phyloP scores from a whole-genome alignment of 1,140 invertebrate species.

The Ctenoplectra terminalis region DNA sequence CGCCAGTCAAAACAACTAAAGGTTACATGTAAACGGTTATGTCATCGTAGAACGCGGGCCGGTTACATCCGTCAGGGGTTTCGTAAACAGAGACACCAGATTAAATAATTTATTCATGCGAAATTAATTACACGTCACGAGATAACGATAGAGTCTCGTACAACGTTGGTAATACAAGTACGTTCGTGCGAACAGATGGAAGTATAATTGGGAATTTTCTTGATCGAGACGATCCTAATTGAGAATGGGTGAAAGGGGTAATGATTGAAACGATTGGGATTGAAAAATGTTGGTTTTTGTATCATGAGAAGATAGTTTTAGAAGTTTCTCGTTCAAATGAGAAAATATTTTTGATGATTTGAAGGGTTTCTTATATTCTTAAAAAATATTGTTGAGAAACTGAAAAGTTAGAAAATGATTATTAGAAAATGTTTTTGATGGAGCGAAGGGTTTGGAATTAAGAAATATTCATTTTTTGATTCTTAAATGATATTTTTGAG shows the following conservation, averaged over 20 bases:
- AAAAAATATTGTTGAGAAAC: background rate
- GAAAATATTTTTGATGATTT: too few relatives aligned
- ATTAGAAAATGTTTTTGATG: too few relatives aligned
- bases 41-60: background rate
- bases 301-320: background rate
- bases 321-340: too few relatives aligned
- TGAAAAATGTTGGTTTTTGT: background rate
- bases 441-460: too few relatives aligned
- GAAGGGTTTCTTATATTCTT: background rate
- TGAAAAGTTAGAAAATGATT: background rate
- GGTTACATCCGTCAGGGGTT: background rate
- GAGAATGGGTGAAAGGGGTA: background rate
- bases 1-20: slow-evolving; percentile 4
- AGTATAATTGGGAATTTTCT: background rate
- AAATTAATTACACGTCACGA: slow-evolving; percentile 35
- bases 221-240: background rate
- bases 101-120: slow-evolving; percentile 67
- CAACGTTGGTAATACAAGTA: background rate
- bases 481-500: too few relatives aligned
- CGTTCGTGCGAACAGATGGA: background rate
- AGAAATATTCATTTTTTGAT: too few relatives aligned
- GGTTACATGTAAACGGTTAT: background rate
- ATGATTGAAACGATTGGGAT: background rate
- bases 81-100: background rate
- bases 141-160: slow-evolving; percentile 23